A percentile compares a stretch with the other conserved stretches of the same genome.
Evolutionary conservation across 2,797 vertebrate genomes (phyloP).

Genomic region (Eulemur coronatus): DNA sequence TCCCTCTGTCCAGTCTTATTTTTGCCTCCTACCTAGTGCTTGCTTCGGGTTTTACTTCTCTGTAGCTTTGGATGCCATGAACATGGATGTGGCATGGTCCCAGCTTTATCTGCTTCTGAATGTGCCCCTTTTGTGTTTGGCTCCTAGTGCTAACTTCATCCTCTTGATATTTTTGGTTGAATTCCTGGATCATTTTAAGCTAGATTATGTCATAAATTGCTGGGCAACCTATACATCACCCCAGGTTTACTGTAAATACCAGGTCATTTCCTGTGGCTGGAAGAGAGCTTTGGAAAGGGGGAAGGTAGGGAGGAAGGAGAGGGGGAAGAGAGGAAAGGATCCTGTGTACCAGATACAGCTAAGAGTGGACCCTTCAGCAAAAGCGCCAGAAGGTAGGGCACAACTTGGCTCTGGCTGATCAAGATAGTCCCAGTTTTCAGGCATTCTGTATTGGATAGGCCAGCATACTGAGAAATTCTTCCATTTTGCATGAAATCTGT

Average conservation of each 20-base stretch:
- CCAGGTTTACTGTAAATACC: not conserved
- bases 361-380: not conserved
- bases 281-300: not conserved
- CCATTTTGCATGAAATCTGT: not conserved
- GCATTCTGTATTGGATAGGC: not conserved
- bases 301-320: not conserved
- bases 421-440: not conserved
- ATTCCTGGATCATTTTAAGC: not conserved
- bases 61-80: not conserved
- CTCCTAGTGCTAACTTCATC: not conserved
- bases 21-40: not conserved
- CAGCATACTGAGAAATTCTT: not conserved
- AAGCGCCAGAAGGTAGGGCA: not conserved
- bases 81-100: not conserved
- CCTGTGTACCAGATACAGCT: not conserved
- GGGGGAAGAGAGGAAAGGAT: not conserved
- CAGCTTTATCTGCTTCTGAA: not conserved
- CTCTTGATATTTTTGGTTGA: constrained; percentile 28
- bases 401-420: not conserved
- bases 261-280: constrained; percentile 7
- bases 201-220: not conserved
- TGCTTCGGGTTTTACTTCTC: not conserved
- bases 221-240: not conserved
- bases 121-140: not conserved
- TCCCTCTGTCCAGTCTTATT: not conserved